Conservation (phyloP, 2,888 invertebrate genomes). For the Allolobophora icterica region DNA sequence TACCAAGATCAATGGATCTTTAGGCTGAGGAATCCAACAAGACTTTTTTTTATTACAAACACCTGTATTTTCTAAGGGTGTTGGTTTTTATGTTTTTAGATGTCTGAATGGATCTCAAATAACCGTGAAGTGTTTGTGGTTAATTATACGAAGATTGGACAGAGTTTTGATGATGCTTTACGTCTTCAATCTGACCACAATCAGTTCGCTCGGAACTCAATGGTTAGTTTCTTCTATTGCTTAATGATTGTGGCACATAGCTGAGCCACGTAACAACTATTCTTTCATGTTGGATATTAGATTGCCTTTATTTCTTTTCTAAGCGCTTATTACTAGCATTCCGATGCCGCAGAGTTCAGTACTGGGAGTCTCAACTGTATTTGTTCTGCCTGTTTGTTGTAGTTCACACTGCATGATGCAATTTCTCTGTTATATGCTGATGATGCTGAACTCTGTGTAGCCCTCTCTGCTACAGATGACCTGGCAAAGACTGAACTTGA, state of each 20-base stretch:
- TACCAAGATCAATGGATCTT: background rate
- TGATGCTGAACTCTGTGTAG: background rate
- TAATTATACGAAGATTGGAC: slow-evolving; percentile 93
- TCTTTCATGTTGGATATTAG: background rate
- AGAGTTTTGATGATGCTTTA: slow-evolving; percentile 72
- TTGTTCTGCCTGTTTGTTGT: background rate
- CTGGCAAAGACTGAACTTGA: background rate
- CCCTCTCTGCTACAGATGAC: background rate
- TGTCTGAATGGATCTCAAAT: slow-evolving; percentile 97
- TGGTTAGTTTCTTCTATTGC: slow-evolving; percentile 68
- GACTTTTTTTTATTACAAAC: background rate
- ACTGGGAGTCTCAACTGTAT: background rate
- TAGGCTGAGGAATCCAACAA: background rate
- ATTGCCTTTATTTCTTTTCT: background rate
- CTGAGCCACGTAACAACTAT: background rate
- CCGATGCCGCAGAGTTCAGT: background rate
- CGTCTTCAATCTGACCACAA: slow-evolving; percentile 93
- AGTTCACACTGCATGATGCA: background rate
- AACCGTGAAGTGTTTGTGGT: slow-evolving; percentile 92
- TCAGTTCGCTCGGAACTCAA: slow-evolving; percentile 86
- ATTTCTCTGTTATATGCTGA: background rate
- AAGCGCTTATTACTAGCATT: background rate
- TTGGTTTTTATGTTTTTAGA: slow-evolving; percentile 68
- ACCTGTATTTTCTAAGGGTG: background rate
- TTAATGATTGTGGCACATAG: background rate